Percentiles rank a stretch among this genome's conserved stretches.
phyloP scores from a whole-genome alignment of 1,140 invertebrate genomes.

The Micrasema minimum region DNA sequence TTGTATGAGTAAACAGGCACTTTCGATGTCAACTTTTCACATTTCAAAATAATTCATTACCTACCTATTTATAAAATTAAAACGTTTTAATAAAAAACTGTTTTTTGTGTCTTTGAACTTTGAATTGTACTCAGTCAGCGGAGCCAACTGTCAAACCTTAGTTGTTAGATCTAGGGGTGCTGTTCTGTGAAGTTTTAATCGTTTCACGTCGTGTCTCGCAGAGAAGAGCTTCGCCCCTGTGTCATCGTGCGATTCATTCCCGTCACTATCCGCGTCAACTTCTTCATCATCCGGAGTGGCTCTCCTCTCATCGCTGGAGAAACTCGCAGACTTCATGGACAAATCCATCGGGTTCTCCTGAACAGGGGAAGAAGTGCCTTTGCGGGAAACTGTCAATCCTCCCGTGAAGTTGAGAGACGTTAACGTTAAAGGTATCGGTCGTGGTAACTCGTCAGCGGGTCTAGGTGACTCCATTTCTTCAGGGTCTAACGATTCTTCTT shows the following conservation, averaged over 20 bases:
- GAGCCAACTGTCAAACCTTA: conserved; percentile 62
- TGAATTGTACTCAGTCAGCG: conserved; percentile 20
- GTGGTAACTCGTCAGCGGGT: conserved; percentile 58
- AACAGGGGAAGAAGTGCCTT: conserved; percentile 63
- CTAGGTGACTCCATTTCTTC: conserved; percentile 63
- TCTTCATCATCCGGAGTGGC: conserved; percentile 59
- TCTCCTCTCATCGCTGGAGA: conserved; percentile 63
- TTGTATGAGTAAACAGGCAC: conserved; percentile 9
- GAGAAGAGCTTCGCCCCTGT: conserved; percentile 59
- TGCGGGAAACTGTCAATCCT: conserved; percentile 52
- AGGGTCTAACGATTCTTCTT: conserved; percentile 58
- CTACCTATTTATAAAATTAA: neutral
- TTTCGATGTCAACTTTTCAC: conserved; percentile 8
- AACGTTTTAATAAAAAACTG: neutral
- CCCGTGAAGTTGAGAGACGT: conserved; percentile 43
- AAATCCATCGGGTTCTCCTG: conserved; percentile 85
- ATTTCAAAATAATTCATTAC: conserved; percentile 1
- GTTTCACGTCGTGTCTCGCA: conserved; percentile 65
- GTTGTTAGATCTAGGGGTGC: conserved; percentile 76
- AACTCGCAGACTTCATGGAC: conserved; percentile 74
- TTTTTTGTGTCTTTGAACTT: conserved; percentile 36
- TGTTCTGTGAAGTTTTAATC: conserved; percentile 64
- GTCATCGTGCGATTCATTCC: conserved; percentile 68
- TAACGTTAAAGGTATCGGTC: conserved; percentile 49
- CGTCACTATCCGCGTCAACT: conserved; percentile 64